phyloP scores from a whole-genome alignment of 2,888 invertebrate genomes.

The Eurois occulta region DNA sequence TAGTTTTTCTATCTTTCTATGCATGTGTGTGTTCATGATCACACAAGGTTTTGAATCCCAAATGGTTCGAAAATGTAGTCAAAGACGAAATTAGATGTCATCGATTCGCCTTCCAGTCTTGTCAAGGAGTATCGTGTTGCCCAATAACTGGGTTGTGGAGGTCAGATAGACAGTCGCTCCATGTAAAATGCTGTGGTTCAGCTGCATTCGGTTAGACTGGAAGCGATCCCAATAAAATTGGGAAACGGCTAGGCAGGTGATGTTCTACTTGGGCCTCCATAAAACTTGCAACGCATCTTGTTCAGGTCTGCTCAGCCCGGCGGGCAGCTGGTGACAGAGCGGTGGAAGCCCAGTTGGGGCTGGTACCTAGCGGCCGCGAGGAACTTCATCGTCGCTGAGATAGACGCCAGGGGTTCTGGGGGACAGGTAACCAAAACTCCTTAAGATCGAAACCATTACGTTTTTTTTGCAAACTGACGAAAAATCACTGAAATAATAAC shows the following conservation, averaged over 20 bases:
- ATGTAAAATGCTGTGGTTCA: not conserved
- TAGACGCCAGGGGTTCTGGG: conserved; percentile 97
- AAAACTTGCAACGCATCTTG: not conserved
- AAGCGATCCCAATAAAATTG: not conserved
- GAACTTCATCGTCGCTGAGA: conserved; percentile 96
- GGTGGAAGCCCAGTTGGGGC: conserved; percentile 95
- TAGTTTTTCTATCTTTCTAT: not conserved
- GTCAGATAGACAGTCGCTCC: not conserved
- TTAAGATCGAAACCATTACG: not conserved
- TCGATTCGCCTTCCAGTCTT: not conserved
- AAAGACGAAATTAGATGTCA: not conserved
- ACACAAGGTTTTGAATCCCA: not conserved
- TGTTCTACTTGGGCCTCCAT: not conserved
- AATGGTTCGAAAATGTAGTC: not conserved
- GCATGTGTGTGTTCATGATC: not conserved
- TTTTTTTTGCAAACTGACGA: not conserved
- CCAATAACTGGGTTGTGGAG: not conserved
- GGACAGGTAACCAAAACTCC: conserved; percentile 84
- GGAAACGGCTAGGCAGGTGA: not conserved
- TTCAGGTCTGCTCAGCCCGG: conserved; percentile 91
- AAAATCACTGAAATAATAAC: not conserved
- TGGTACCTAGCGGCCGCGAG: conserved; percentile 95
- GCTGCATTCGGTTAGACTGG: not conserved
- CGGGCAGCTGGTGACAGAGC: conserved; percentile 95
- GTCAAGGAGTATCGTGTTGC: not conserved